A percentile compares a stretch with the other conserved stretches of the same genome.
Evolutionary conservation across 2,113 vertebrate species (phyloP).

Genomic region (Cochlearius cochlearius): DNA sequence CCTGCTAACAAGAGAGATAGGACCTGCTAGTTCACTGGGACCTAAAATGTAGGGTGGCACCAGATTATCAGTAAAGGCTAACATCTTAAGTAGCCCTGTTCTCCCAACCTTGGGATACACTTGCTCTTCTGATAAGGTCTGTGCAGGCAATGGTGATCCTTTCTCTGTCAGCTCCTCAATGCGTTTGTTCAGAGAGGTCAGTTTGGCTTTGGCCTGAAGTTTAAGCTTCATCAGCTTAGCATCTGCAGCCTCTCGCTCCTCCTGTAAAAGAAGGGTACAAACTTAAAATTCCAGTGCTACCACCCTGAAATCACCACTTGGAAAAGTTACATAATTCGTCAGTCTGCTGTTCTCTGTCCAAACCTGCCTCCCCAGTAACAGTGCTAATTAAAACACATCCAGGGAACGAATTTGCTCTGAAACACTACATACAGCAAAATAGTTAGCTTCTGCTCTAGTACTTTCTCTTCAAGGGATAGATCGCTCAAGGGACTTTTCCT

Average conservation of each 20-base stretch:
- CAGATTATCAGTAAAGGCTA: neutral
- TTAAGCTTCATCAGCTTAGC: constrained; percentile 90
- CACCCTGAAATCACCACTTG: neutral
- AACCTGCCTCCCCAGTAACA: neutral
- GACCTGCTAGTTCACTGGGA: neutral
- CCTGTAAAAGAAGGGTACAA: constrained; percentile 66
- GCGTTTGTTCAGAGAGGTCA: constrained; percentile 87
- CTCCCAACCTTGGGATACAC: constrained; percentile 33
- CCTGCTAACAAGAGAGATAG: neutral
- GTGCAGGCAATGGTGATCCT: neutral
- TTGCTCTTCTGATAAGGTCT: neutral
- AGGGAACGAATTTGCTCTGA: neutral
- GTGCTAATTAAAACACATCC: neutral
- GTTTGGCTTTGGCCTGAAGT: constrained; percentile 90
- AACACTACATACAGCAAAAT: neutral
- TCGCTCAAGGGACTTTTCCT: neutral
- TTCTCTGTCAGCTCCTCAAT: constrained; percentile 84
- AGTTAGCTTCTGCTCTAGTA: neutral
- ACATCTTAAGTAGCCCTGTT: neutral
- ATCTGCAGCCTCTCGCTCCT: constrained; percentile 84
- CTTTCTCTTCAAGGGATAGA: neutral
- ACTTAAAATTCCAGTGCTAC: neutral
- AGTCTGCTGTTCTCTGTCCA: neutral
- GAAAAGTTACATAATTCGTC: neutral
- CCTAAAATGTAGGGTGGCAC: neutral